phyloP scores from a whole-genome alignment of 2,888 invertebrate genomes.

The Ceraclea dissimilis region DNA sequence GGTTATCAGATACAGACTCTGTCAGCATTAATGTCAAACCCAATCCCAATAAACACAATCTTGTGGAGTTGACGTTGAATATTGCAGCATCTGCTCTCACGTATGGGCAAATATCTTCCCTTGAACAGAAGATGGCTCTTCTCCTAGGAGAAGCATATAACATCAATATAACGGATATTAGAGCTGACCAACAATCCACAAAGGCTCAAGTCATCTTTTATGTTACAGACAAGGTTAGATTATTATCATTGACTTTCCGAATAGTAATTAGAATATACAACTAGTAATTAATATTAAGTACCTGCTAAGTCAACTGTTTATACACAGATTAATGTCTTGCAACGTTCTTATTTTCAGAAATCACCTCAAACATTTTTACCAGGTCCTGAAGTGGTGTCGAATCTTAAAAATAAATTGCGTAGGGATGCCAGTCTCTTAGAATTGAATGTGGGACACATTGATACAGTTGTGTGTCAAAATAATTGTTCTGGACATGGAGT shows the following conservation, averaged over 20 bases:
- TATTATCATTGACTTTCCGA: too few species aligned
- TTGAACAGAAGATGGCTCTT: conserved; percentile 73
- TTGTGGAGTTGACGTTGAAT: conserved; percentile 76
- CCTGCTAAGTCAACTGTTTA: neutral
- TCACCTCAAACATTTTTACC: conserved; percentile 33
- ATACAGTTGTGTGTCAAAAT: conserved; percentile 85
- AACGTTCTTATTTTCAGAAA: conserved; percentile 29
- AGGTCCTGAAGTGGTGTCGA: conserved; percentile 58
- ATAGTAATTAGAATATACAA: too few species aligned
- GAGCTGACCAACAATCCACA: conserved; percentile 52
- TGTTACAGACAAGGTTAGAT: conserved; percentile 50
- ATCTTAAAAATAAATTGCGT: conserved; percentile 59
- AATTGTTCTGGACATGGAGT: conserved; percentile 87
- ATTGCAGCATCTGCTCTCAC: conserved; percentile 61
- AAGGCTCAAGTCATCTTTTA: conserved; percentile 63
- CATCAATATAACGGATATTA: conserved; percentile 50
- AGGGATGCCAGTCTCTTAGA: conserved; percentile 63
- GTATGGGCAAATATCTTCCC: conserved; percentile 59
- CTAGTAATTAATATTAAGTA: neutral
- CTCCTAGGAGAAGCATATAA: conserved; percentile 67
- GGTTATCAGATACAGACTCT: conserved; percentile 71
- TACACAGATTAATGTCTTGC: neutral
- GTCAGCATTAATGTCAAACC: conserved; percentile 76
- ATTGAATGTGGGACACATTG: conserved; percentile 58
- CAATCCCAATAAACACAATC: conserved; percentile 65